phyloP scores from a whole-genome alignment of 2,797 vertebrate species.

The Helicolenus hilgendorfi region DNA sequence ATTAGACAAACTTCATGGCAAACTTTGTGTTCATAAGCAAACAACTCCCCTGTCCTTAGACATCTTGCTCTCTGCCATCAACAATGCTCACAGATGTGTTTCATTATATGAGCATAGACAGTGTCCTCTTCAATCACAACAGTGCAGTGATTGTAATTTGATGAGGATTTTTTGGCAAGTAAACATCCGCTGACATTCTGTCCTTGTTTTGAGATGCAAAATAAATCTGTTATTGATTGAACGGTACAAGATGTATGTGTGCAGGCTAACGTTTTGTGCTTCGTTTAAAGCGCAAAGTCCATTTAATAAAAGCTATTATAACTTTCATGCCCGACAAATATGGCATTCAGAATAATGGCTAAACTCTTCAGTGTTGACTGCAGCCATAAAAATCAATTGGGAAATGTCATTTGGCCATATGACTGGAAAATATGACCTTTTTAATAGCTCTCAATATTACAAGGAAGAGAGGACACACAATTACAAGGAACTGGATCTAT shows the following conservation, averaged over 20 bases:
- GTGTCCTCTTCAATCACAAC: slow-evolving; percentile 24
- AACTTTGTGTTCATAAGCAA: not conserved
- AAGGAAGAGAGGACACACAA: not conserved
- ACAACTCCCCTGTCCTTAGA: slow-evolving; percentile 3
- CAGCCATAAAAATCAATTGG: slow-evolving; percentile 53
- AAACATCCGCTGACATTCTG: slow-evolving; percentile 51
- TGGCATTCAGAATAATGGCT: slow-evolving; percentile 47
- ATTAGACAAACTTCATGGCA: not conserved
- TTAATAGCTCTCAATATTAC: slow-evolving; percentile 40
- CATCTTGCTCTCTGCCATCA: not conserved
- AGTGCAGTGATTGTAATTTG: slow-evolving; percentile 40
- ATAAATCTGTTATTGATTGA: slow-evolving; percentile 69
- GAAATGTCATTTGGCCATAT: slow-evolving; percentile 45
- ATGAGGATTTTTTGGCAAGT: slow-evolving; percentile 56
- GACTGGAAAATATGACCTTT: slow-evolving; percentile 60
- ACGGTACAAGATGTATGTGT: slow-evolving; percentile 27
- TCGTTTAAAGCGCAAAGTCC: slow-evolving; percentile 33
- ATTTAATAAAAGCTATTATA: slow-evolving; percentile 62
- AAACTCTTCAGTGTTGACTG: slow-evolving; percentile 53
- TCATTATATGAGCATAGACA: slow-evolving; percentile 18
- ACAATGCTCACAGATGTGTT: slow-evolving; percentile 8
- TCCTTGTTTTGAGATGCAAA: slow-evolving; percentile 68
- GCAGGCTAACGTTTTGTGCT: slow-evolving; percentile 6
- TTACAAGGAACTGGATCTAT: slow-evolving; percentile 1
- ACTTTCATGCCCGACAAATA: slow-evolving; percentile 56